Conservation (phyloP, 2,113 vertebrate genomes). For the Lepidiolamprologus cunningtoni region DNA sequence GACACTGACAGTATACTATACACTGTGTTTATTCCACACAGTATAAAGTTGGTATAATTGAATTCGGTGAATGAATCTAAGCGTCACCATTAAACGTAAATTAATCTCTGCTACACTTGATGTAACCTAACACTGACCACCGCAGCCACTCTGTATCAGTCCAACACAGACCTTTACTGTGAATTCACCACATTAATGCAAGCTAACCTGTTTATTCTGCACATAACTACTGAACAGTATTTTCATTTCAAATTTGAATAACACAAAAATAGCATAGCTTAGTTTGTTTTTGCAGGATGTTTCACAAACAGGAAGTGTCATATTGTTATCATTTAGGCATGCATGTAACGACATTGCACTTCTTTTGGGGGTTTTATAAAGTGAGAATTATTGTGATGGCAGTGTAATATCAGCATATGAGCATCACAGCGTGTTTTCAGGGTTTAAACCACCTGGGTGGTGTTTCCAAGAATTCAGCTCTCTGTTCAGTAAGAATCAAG, state of each 20-base stretch:
- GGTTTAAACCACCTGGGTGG: neutral
- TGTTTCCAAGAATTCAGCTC: neutral
- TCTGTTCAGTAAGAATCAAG: neutral
- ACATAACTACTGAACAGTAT: neutral
- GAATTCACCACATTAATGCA: neutral
- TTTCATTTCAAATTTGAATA: neutral
- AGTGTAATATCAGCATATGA: neutral
- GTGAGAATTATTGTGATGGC: neutral
- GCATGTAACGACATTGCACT: neutral
- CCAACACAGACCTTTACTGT: neutral
- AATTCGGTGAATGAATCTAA: fast-evolving
- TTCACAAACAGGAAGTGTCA: neutral
- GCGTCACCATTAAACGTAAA: neutral
- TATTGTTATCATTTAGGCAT: fast-evolving
- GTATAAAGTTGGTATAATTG: neutral
- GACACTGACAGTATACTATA: fast-evolving
- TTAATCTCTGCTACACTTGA: neutral
- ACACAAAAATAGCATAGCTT: neutral
- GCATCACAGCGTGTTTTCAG: neutral
- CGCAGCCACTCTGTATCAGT: neutral
- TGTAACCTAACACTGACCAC: neutral
- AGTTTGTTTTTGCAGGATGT: neutral
- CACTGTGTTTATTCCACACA: neutral
- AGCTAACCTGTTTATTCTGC: neutral
- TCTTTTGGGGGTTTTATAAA: neutral